phyloP scores from a whole-genome alignment of 1,140 invertebrate species.

The Drosophila simulans region DNA sequence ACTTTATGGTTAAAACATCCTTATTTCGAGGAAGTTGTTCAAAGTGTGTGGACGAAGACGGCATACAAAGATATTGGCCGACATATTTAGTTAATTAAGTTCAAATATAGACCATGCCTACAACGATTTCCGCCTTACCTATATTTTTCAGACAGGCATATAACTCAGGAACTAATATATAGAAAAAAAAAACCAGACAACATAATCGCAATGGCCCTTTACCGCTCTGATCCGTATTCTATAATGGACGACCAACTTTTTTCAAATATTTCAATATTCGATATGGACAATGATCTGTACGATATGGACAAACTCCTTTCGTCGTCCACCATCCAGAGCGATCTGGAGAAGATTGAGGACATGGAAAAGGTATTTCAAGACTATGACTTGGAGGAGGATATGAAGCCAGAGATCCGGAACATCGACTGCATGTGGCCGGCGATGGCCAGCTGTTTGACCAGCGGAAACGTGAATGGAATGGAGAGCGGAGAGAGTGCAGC shows the following conservation, averaged over 20 bases:
- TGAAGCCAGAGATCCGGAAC: constrained; percentile 58
- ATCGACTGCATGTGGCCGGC: constrained; percentile 69
- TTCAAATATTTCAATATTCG: no score
- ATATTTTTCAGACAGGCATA: constrained; percentile 13
- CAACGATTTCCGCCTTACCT: not conserved
- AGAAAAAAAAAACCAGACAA: not conserved
- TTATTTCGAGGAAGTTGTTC: no score
- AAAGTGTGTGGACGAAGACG: no score
- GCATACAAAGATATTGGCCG: no score
- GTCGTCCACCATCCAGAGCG: constrained; percentile 33
- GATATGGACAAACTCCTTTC: not conserved
- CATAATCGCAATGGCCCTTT: constrained; percentile 5
- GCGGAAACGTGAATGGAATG: not conserved
- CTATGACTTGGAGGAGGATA: constrained; percentile 6
- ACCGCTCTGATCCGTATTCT: no score
- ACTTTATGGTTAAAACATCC: no score
- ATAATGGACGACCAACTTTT: no score
- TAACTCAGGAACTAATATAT: constrained; percentile 32
- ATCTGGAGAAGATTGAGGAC: constrained; percentile 18
- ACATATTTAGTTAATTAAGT: no score
- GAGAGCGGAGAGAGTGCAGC: constrained; percentile 43
- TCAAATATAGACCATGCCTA: not conserved
- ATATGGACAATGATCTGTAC: not conserved
- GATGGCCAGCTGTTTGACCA: constrained; percentile 2
- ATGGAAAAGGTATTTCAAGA: not conserved